phyloP scores from a whole-genome alignment of 2,888 invertebrate species.

The Bembecia ichneumoniformis region DNA sequence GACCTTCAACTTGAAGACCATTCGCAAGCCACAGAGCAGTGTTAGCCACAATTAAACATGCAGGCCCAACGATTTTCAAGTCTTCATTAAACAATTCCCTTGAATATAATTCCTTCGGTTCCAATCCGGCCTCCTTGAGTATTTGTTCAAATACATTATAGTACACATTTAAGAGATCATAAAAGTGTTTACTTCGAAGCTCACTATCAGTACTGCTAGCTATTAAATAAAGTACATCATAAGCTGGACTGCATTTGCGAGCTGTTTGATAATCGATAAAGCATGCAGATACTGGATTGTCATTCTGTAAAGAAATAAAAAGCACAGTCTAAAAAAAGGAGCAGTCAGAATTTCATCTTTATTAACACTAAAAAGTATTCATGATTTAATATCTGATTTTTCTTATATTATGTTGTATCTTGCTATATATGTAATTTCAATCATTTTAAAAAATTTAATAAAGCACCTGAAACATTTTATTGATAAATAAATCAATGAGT shows the following conservation, averaged over 20 bases:
- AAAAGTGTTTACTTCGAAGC: conserved; percentile 28
- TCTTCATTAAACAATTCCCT: conserved; percentile 37
- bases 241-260: conserved; percentile 45
- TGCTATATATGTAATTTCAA: too few species aligned
- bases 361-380: too few species aligned
- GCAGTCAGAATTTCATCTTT: too few species aligned
- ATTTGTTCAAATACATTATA: conserved; percentile 31
- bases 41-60: conserved; percentile 51
- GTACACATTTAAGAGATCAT: conserved; percentile 35
- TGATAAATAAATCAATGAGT: too few species aligned
- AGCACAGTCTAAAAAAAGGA: not conserved
- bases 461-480: too few species aligned
- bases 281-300: conserved; percentile 38
- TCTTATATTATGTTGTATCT: too few species aligned
- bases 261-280: conserved; percentile 57
- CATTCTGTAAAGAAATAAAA: conserved; percentile 27
- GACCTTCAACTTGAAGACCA: conserved; percentile 55
- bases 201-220: conserved; percentile 37
- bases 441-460: too few species aligned
- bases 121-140: conserved; percentile 21
- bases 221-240: conserved; percentile 48
- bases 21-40: conserved; percentile 52
- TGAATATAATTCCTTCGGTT: conserved; percentile 28
- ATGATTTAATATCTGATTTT: too few species aligned
- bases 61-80: conserved; percentile 40